Percentiles rank a stretch among this genome's conserved stretches.
phyloP scores from a whole-genome alignment of 1,140 invertebrate species.

The Brachionus angularis region DNA sequence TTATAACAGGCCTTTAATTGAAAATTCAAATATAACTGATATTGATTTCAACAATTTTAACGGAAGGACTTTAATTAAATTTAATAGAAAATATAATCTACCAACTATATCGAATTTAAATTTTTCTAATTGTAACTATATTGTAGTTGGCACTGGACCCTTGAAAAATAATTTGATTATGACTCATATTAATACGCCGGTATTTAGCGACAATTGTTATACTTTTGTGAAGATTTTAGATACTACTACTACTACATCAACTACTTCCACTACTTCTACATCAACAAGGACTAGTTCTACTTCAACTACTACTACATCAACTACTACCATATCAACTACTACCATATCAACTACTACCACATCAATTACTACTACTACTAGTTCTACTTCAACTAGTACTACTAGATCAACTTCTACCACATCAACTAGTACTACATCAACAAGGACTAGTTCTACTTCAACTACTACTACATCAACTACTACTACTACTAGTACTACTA shows the following conservation, averaged over 20 bases:
- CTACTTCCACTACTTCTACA: conserved; percentile 45
- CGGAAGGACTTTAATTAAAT: not conserved
- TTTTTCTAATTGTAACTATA: conserved; percentile 30
- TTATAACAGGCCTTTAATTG: not conserved
- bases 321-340: not conserved
- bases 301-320: not conserved
- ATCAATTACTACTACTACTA: not conserved
- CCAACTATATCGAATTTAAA: not conserved
- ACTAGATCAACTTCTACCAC: not conserved
- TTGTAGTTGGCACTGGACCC: not conserved
- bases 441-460: too few relatives aligned
- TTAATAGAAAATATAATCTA: not conserved
- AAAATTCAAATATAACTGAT: not conserved
- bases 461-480: not conserved
- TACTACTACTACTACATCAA: conserved; percentile 44
- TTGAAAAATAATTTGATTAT: not conserved
- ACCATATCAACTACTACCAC: not conserved
- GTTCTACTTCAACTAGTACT: too few relatives aligned
- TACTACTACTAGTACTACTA: not conserved
- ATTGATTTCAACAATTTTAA: not conserved
- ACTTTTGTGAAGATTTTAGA: conserved; percentile 6
- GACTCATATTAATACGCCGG: not conserved
- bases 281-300: conserved; percentile 46
- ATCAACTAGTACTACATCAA: not conserved
- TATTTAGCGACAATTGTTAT: conserved; percentile 5